A percentile compares a stretch with the other conserved stretches of the same genome.
These are phyloP conservation scores for Anas bahamensis DNA, from an alignment of 2,797 vertebrate species.

Conservation along the genomic window DNA sequence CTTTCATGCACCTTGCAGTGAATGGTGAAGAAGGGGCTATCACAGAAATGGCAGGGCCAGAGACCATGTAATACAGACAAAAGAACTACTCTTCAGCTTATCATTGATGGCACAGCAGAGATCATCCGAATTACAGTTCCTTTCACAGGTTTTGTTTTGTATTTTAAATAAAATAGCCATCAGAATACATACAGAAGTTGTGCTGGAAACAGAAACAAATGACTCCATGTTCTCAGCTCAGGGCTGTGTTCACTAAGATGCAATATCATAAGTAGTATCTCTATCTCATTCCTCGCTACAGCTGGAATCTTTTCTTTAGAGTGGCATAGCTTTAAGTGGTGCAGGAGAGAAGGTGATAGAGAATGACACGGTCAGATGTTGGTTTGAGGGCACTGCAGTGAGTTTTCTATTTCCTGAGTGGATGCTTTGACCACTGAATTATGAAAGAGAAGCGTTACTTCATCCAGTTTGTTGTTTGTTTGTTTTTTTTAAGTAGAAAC, in stretches of 20 bases:
- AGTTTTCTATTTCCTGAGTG: background rate
- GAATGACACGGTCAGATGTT: background rate
- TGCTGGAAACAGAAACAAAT: background rate
- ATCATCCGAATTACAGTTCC: background rate
- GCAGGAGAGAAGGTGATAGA: background rate
- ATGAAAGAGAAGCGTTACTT: background rate
- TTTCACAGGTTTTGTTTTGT: background rate
- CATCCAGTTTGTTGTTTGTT: background rate
- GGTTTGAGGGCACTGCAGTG: background rate
- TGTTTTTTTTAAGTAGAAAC: background rate
- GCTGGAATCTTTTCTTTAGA: background rate
- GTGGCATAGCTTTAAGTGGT: background rate
- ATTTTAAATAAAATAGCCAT: background rate
- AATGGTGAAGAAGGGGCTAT: background rate
- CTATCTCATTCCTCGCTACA: background rate
- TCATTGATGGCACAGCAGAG: background rate
- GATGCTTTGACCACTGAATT: background rate
- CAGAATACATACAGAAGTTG: background rate
- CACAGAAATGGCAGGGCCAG: background rate
- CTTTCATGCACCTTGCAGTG: background rate
- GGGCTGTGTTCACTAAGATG: background rate
- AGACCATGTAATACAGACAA: background rate
- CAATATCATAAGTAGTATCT: background rate
- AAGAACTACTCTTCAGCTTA: background rate
- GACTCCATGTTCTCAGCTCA: background rate